Evolutionary conservation across 2,797 vertebrate genomes (phyloP).

Genomic region (Lateolabrax maculatus): DNA sequence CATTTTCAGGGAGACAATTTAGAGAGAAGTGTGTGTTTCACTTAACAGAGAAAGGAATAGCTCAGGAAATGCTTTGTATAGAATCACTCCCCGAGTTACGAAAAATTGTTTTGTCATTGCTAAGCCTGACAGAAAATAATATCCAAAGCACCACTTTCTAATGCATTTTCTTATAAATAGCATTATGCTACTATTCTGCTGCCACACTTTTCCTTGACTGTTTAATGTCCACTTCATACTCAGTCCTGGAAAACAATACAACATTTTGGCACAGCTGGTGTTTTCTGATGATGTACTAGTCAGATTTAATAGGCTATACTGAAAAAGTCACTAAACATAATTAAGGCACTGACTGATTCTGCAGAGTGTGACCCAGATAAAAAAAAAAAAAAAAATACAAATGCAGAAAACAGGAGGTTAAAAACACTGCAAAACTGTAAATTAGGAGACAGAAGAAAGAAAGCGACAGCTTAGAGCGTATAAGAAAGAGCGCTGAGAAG

Average conservation of each 20-base stretch:
- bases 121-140: constrained; percentile 8
- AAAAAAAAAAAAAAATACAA: constrained; percentile 23
- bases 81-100: background rate
- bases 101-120: background rate
- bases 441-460: constrained; percentile 14
- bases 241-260: background rate
- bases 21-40: background rate
- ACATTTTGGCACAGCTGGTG: background rate
- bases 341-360: background rate
- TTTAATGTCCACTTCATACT: background rate
- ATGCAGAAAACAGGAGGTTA: constrained; percentile 10
- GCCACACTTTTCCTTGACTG: background rate
- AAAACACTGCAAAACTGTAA: constrained; percentile 3
- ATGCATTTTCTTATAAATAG: background rate
- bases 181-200: background rate
- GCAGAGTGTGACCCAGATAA: constrained; percentile 11
- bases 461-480: background rate
- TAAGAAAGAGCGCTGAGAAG: constrained; percentile 9
- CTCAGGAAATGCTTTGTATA: constrained; percentile 7
- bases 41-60: constrained; percentile 15
- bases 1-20: constrained; percentile 23
- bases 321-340: constrained; percentile 8
- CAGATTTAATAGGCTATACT: constrained; percentile 6
- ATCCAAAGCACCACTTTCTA: background rate
- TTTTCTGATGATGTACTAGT: background rate